Evolutionary conservation across 2,797 vertebrate species (phyloP), one percentile per base, ranked within the genome.

Genomic region (Mallotus villosus): DNA sequence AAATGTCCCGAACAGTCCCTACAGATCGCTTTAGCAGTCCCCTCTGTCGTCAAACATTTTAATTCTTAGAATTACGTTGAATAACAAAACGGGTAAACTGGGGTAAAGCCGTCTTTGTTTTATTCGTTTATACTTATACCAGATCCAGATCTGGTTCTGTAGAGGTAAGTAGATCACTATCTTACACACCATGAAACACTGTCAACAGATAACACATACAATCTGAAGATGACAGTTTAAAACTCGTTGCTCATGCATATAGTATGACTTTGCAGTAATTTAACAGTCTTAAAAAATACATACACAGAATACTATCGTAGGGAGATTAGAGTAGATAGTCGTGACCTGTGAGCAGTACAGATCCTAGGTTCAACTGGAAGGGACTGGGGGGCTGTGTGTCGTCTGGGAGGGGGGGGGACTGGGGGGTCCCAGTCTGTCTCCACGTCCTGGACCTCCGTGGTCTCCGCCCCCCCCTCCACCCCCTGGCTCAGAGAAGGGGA

Each of bases 311-410:
- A 46, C 1, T 27, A 14, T 32, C 61, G 4, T 9, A 27, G 34
- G 21, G 5, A n/a, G 27, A 37, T 91, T 84, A 92, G 53, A 91
- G 79, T 83, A 92, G 82, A 84, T 92, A 92, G 77, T 92, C 86
- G 58, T 92, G 89, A 68, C 87, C 90, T 14, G 57, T 68, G 0
- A 90, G 81, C 58, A 92, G 70, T 70, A 92, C 91, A 49, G 91
- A 90, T 71, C 91, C 91, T 59, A 92, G 72, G 70, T 92, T 87
- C 61, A 92, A 68, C 55, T 89, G 78, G 0, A 72, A 63, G 71
- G 51, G 74, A 62, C 77, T 60, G 21, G 78, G 55, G 11, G 62
- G 71, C 55, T 86, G 82, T 0, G 63, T 53, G 29, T 69, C 16
- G 1, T 62, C 41, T 14, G 64, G 64, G n/a, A 61, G 60, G 25